These are phyloP conservation scores for Drosophila arizonae DNA, from an alignment of 1,140 invertebrate species.

Conservation along the genomic window DNA sequence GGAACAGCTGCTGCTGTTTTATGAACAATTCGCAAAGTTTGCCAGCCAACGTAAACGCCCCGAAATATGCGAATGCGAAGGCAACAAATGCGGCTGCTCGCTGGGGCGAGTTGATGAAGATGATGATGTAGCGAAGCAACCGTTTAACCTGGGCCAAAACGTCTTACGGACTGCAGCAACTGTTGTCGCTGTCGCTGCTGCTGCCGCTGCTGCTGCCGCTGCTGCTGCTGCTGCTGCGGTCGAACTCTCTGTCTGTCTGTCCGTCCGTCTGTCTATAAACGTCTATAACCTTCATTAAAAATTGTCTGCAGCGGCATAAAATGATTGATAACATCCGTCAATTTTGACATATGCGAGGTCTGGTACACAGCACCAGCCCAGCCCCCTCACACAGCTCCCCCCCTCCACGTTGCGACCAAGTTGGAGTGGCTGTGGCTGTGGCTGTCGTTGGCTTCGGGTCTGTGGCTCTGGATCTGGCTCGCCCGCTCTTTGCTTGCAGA, in stretches of 20 bases:
- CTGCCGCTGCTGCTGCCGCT: background rate
- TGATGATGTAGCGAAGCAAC: conserved; percentile 20
- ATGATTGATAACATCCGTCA: conserved; percentile 82
- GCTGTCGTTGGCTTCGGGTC: background rate
- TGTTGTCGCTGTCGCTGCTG: background rate
- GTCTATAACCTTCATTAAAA: conserved; percentile 80
- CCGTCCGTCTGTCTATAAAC: conserved; percentile 64
- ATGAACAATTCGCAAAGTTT: conserved; percentile 15
- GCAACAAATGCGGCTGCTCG: background rate
- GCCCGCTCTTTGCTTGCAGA: conserved; percentile 43
- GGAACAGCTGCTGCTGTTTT: conserved; percentile 17
- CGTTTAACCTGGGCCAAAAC: conserved; percentile 39
- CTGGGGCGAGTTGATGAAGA: conserved; percentile 5
- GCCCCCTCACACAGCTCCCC: conserved; percentile 20
- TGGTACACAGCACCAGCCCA: conserved; percentile 31
- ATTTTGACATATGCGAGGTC: conserved; percentile 77
- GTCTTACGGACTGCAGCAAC: conserved; percentile 20
- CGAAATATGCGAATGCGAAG: conserved; percentile 1
- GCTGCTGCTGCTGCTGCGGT: background rate
- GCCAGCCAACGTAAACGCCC: conserved; percentile 16
- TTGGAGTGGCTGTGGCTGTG: background rate
- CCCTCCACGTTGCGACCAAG: background rate
- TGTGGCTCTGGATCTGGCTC: background rate
- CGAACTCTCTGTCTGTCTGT: background rate
- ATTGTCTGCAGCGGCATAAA: conserved; percentile 79